Evolutionary conservation across 2,113 vertebrate genomes (phyloP).

Genomic region (Heptranchias perlo): DNA sequence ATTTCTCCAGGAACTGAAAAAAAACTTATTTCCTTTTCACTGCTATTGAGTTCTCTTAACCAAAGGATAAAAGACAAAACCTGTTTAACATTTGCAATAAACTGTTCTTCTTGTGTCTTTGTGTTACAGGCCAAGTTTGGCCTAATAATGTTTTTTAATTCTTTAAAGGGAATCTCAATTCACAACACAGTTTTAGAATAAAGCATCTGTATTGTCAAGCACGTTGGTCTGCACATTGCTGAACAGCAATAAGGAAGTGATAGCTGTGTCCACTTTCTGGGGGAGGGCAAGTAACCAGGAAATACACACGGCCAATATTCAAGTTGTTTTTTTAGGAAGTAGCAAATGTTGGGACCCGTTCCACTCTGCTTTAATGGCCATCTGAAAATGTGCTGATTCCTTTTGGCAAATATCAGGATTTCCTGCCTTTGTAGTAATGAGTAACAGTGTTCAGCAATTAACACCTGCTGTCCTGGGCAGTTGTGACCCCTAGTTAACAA

Average conservation of each 20-base stretch:
- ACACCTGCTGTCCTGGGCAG: not conserved
- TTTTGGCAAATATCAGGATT: not conserved
- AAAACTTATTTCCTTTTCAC: not conserved
- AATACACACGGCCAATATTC: not conserved
- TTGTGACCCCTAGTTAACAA: not conserved
- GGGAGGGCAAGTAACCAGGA: not conserved
- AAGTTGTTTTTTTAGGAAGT: not conserved
- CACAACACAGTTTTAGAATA: not conserved
- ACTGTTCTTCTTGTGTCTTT: too few species aligned
- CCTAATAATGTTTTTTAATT: not conserved
- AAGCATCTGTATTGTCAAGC: not conserved
- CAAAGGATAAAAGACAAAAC: not conserved
- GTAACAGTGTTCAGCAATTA: not conserved
- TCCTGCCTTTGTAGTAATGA: constrained; percentile 15
- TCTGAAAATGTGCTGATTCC: not conserved
- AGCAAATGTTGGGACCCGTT: constrained; percentile 4
- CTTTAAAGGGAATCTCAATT: not conserved
- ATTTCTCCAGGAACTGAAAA: not conserved
- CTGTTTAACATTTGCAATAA: not conserved
- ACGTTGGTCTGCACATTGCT: not conserved
- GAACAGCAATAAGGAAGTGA: not conserved
- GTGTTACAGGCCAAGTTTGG: not conserved
- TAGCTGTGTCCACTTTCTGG: not conserved
- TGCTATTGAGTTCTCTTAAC: not conserved
- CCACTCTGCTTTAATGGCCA: not conserved